Percentiles rank a stretch among this genome's conserved stretches.
phyloP scores from a whole-genome alignment of 2,888 invertebrate species.

The Hirtodrosophila cameraria region DNA sequence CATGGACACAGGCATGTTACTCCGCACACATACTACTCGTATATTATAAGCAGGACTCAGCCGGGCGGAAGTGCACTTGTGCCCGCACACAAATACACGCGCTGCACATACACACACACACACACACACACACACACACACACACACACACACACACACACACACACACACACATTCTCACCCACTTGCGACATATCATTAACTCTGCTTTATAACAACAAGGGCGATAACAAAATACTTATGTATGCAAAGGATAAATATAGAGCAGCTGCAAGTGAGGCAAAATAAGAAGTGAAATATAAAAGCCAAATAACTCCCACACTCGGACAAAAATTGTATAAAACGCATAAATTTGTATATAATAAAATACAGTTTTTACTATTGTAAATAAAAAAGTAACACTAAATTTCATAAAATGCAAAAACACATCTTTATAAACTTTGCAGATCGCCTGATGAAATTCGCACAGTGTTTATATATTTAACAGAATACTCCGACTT shows the following conservation, averaged over 20 bases:
- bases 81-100: slow-evolving; percentile 13
- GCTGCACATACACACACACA: slow-evolving; percentile 3
- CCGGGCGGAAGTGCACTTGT: slow-evolving; percentile 26
- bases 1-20: slow-evolving; percentile 4
- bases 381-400: too few relatives aligned
- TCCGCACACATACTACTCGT: too few relatives aligned
- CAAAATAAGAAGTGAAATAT: slow-evolving; percentile 55
- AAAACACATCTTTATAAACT: too few relatives aligned
- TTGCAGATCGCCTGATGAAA: too few relatives aligned
- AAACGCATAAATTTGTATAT: too few relatives aligned
- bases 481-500: too few relatives aligned
- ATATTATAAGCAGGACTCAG: slow-evolving; percentile 25
- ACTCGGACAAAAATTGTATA: too few relatives aligned
- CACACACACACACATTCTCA: slow-evolving; percentile 19
- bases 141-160: slow-evolving; percentile 10
- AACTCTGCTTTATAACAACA: slow-evolving; percentile 67
- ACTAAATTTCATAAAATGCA: too few relatives aligned
- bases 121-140: slow-evolving; percentile 10
- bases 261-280: slow-evolving; percentile 22
- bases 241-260: slow-evolving; percentile 21
- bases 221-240: slow-evolving; percentile 25
- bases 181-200: slow-evolving; percentile 69
- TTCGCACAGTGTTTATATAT: too few relatives aligned
- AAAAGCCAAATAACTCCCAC: slow-evolving; percentile 53
- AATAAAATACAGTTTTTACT: too few relatives aligned